A percentile compares a stretch with the other conserved stretches of the same genome.
phyloP scores from a whole-genome alignment of 2,797 vertebrate species.

The Danio aesculapii region DNA sequence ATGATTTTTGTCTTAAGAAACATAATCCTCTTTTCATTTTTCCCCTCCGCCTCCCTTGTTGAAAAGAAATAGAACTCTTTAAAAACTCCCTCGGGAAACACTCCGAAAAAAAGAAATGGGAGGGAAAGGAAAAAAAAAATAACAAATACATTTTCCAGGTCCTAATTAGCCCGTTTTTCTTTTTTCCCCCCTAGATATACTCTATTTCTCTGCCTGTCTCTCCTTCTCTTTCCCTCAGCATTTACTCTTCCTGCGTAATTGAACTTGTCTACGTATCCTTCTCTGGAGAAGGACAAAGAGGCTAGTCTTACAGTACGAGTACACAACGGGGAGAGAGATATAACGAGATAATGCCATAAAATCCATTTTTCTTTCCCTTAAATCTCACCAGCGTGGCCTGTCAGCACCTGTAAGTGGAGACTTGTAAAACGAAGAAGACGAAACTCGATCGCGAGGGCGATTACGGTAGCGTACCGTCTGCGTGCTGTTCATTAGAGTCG shows the following conservation, averaged over 20 bases:
- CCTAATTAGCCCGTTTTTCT: conserved; percentile 76
- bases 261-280: conserved; percentile 61
- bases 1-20: conserved; percentile 71
- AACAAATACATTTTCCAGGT: conserved; percentile 78
- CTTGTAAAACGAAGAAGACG: conserved; percentile 28
- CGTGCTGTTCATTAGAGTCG: conserved; percentile 20
- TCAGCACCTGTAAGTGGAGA: conserved; percentile 39
- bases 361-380: conserved; percentile 45
- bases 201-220: conserved; percentile 50
- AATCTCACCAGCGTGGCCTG: conserved; percentile 49
- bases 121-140: conserved; percentile 55
- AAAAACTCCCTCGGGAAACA: conserved; percentile 61
- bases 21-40: conserved; percentile 74
- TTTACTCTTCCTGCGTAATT: conserved; percentile 63
- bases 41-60: conserved; percentile 51
- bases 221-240: conserved; percentile 28
- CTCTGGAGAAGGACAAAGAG: conserved; percentile 49
- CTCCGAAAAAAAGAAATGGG: neutral
- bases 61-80: conserved; percentile 63
- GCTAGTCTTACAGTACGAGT: conserved; percentile 39
- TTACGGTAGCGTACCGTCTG: conserved; percentile 11
- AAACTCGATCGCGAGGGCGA: conserved; percentile 29
- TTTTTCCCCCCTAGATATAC: conserved; percentile 65
- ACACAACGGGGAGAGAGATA: conserved; percentile 20
- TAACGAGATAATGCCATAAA: conserved; percentile 47